Evolutionary conservation across 2,888 invertebrate genomes (phyloP), one percentile per base, ranked within the genome.

Genomic region (Oligia latruncula): DNA sequence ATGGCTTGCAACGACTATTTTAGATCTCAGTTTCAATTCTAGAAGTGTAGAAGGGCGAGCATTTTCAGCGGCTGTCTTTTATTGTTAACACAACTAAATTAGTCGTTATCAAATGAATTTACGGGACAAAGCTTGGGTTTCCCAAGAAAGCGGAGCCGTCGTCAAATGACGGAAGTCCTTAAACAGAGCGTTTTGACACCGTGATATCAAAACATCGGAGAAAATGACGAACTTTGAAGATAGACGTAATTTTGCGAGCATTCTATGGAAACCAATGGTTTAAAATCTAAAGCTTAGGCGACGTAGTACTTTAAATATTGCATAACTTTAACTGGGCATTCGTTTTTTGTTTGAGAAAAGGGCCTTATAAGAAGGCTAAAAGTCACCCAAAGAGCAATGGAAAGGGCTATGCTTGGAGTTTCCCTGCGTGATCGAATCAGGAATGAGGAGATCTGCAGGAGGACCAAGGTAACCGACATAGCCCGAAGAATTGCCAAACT

Each of bases 31-130:
- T 43, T 52, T 67, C 2, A 9, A 40, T 46, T 17, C 17, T 23
- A 40, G 23, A 43, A 52, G 1, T 46, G 15, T 6, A 2, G 2
- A 17, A 40, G 29, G 9, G 8, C 5, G 8, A 67, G 64, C 75
- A 81, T 81, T 76, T 82, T 52, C n/a, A 5, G 17, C 4, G 43
- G 58, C 82, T 64, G 35, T 72, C 40, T 71, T 55, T 40, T 23
- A 52, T 52, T 55, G 23, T 55, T 17, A 71, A 35, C 8, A 55
- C 8, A 52, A 71, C 15, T 17, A 35, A 64, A 29, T 35, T 64
- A 29, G 35, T 35, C 4, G 2, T 23, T 58, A 66, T 5, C 5
- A 35, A 73, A 49, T 66, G 0, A 35, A 23, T 40, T 40, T 5
- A 40, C 40, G 40, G 5, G 40, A 1, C 9, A 8, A 43, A 43